These are phyloP conservation scores for Hirudinaria manillensis DNA, from an alignment of 2,888 invertebrate genomes.

Conservation along the genomic window DNA sequence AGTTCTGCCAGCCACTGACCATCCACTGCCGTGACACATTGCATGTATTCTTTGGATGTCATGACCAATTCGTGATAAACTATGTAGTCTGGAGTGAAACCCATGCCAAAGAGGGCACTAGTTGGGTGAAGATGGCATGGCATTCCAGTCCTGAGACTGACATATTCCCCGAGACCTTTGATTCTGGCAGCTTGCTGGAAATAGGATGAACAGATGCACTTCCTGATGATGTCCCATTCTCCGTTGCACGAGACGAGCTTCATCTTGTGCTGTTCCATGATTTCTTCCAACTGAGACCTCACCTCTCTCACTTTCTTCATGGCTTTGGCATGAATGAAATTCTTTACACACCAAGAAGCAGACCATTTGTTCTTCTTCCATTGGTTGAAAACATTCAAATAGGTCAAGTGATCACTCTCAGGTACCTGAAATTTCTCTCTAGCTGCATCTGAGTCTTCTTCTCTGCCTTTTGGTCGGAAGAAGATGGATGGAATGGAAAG, in stretches of 20 bases:
- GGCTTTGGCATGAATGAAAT: constrained; percentile 95
- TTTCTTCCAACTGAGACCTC: constrained; percentile 77
- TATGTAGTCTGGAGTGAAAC: constrained; percentile 93
- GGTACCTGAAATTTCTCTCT: constrained; percentile 93
- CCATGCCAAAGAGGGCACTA: constrained; percentile 93
- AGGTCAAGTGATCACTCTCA: constrained; percentile 94
- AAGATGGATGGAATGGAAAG: constrained; percentile 97
- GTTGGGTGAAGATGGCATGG: constrained; percentile 96
- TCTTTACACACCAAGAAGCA: constrained; percentile 89
- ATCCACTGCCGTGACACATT: constrained; percentile 97
- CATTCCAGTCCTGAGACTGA: constrained; percentile 94
- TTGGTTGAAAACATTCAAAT: constrained; percentile 91
- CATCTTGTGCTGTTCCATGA: constrained; percentile 87
- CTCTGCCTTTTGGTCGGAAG: constrained; percentile 93
- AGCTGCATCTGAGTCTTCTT: constrained; percentile 93
- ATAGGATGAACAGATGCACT: constrained; percentile 96
- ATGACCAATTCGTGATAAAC: constrained; percentile 98
- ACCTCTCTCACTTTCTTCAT: constrained; percentile 88
- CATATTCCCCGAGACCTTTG: constrained; percentile 91
- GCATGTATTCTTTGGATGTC: constrained; percentile 98
- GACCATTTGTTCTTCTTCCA: constrained; percentile 93
- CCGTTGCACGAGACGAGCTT: constrained; percentile 84
- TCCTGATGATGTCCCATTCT: constrained; percentile 94
- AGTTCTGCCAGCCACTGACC: constrained; percentile 96
- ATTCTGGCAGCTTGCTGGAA: constrained; percentile 77